phyloP scores from a whole-genome alignment of 1,140 invertebrate genomes.

The Lerema accius region DNA sequence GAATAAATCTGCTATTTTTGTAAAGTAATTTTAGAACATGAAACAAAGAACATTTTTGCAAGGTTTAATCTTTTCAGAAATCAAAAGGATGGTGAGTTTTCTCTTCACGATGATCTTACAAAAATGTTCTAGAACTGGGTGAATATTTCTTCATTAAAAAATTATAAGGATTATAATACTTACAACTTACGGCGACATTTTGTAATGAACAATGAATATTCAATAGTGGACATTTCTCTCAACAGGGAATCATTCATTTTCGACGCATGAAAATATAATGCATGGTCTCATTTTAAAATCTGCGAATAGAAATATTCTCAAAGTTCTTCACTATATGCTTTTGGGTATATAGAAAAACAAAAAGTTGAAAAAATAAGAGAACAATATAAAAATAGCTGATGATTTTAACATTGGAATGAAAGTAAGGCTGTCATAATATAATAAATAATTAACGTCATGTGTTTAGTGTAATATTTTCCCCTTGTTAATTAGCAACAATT shows the following conservation, averaged over 20 bases:
- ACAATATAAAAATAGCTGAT: too few species aligned
- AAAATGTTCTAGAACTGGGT: conserved; percentile 66
- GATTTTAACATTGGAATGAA: neutral
- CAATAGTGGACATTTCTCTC: conserved; percentile 2
- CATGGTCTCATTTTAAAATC: neutral
- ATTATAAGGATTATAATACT: too few species aligned
- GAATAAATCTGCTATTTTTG: neutral
- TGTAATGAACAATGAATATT: too few species aligned
- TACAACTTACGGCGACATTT: too few species aligned
- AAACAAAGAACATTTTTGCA: conserved; percentile 65
- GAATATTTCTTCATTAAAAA: conserved; percentile 64
- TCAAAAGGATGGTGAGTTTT: conserved; percentile 75
- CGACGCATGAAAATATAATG: too few species aligned
- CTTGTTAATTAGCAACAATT: neutral
- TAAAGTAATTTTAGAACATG: neutral
- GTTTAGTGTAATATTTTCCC: neutral
- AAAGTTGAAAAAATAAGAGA: too few species aligned
- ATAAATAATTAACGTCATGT: neutral
- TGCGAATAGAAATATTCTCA: conserved; percentile 45
- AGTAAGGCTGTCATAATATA: conserved; percentile 69
- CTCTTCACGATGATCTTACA: conserved; percentile 59
- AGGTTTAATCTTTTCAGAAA: conserved; percentile 75
- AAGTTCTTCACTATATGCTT: conserved; percentile 44
- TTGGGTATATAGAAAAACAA: too few species aligned
- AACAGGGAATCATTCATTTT: neutral